Base-by-base conservation (phyloP, 2,113 vertebrate species). In the Myocastor coypus region DNA sequence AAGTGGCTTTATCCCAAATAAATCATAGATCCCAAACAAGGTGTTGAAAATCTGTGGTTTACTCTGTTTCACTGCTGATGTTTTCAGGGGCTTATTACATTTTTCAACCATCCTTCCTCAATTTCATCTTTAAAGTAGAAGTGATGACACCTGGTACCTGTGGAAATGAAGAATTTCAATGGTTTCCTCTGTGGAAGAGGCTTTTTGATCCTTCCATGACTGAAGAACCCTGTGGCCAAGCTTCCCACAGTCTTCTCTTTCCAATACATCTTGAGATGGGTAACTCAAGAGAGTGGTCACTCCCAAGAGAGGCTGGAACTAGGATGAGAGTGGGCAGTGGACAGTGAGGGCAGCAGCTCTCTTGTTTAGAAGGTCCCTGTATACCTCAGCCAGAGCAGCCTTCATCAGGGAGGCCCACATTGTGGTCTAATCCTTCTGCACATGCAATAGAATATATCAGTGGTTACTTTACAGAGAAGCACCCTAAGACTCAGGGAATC, bases 1-100 rank as follows among this genome's bases (percentile, higher is more conserved):
- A 89, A 93, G 82, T 94, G 57, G 92, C 96, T 61, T 37, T 87
- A 77, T 93, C 81, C 61, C 40, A 42, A 61, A 92, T 97, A 95
- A 93, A 95, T 97, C 94, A 94, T 37, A 63, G 77, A 37, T 59
- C 64, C 84, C 10, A n/a, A 73, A 92, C 40, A 85, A 97, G 85
- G 90, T 92, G 96, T 59, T 77, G 55, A 95, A 91, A 94, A 69
- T 64, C 61, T 42, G 52, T 64, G 63, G 87, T 85, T 96, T 77
- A 40, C 61, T 83, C 92, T 88, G 42, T 64, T 77, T 83, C 40
- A 5, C 55, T 55, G 69, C 52, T 19, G 32, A 78, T 87, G 52
- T 92, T 40, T 66, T 84, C 81, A 52, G 5, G 80, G 81, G 83
- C 84, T 92, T 84, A 55, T 1, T 94, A 77, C 52, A 52, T 75